Conservation (phyloP, 2,797 vertebrate species). For the Syngnathus acus region DNA sequence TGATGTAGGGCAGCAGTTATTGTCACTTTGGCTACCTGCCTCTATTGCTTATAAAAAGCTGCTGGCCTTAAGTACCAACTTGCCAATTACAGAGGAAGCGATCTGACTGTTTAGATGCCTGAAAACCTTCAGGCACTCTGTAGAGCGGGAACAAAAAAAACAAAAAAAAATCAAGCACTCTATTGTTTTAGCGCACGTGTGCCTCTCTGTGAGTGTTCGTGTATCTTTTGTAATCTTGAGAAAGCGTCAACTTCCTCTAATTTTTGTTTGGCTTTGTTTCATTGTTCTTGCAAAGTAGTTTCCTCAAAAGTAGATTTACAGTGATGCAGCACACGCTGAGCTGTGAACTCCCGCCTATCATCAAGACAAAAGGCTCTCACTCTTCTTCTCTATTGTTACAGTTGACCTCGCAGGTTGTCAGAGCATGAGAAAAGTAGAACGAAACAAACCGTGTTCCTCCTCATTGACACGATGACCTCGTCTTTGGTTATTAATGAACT, state of each 20-base stretch:
- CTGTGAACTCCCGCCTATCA: constrained; percentile 40
- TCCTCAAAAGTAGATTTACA: constrained; percentile 55
- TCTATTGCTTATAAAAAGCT: constrained; percentile 81
- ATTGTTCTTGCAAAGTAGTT: constrained; percentile 64
- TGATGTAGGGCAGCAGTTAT: constrained; percentile 76
- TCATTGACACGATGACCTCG: constrained; percentile 38
- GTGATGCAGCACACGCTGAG: constrained; percentile 52
- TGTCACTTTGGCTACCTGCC: constrained; percentile 74
- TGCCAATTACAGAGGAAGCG: constrained; percentile 68
- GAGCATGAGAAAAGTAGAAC: constrained; percentile 48
- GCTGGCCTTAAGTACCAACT: constrained; percentile 75
- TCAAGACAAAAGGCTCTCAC: constrained; percentile 47
- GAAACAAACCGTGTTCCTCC: constrained; percentile 30
- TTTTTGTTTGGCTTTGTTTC: constrained; percentile 38
- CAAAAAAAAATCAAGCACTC: not conserved
- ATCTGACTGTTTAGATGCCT: constrained; percentile 55
- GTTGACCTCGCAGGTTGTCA: constrained; percentile 54
- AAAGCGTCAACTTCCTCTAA: constrained; percentile 46
- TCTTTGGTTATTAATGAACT: constrained; percentile 50
- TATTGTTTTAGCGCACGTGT: constrained; percentile 45
- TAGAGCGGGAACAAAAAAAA: constrained; percentile 16
- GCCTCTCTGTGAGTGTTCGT: constrained; percentile 16
- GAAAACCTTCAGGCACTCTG: constrained; percentile 43
- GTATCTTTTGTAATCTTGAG: constrained; percentile 29
- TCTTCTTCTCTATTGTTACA: constrained; percentile 54